A percentile compares a stretch with the other conserved stretches of the same genome.
Evolutionary conservation across 2,888 invertebrate genomes (phyloP).

Genomic region (Spilosoma lubricipeda): DNA sequence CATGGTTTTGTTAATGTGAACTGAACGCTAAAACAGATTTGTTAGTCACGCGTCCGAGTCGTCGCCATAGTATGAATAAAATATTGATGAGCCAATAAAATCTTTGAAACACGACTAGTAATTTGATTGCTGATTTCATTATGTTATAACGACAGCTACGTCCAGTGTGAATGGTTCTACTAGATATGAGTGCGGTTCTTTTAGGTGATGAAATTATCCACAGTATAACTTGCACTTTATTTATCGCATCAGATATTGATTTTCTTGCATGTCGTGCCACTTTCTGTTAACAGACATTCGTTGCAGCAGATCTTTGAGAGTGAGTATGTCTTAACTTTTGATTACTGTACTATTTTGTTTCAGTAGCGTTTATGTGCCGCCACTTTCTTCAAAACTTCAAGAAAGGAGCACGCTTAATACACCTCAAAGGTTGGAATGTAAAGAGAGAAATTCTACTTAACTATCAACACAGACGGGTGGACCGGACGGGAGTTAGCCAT

Average conservation of each 20-base stretch:
- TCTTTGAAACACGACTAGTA: slow-evolving; percentile 41
- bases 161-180: neutral
- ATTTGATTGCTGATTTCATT: slow-evolving; percentile 44
- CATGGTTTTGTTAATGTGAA: slow-evolving; percentile 51
- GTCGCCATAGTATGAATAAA: slow-evolving; percentile 45
- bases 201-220: neutral
- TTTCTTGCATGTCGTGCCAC: neutral
- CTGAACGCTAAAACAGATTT: slow-evolving; percentile 58
- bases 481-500: no score
- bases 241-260: neutral
- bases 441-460: no score
- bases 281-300: neutral
- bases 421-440: neutral
- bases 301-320: neutral
- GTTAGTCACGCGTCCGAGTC: slow-evolving; percentile 51
- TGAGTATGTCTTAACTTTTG: neutral
- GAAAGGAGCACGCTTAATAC: neutral
- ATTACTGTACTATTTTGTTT: no score
- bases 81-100: slow-evolving; percentile 55
- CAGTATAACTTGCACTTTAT: neutral
- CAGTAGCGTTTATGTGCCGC: no score
- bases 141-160: slow-evolving; percentile 12
- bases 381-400: no score
- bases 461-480: no score
- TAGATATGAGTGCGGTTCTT: neutral